Percentiles rank a stretch among this genome's conserved stretches.
Evolutionary conservation across 2,797 vertebrate species (phyloP).

Genomic region (Crypturellus tataupa): DNA sequence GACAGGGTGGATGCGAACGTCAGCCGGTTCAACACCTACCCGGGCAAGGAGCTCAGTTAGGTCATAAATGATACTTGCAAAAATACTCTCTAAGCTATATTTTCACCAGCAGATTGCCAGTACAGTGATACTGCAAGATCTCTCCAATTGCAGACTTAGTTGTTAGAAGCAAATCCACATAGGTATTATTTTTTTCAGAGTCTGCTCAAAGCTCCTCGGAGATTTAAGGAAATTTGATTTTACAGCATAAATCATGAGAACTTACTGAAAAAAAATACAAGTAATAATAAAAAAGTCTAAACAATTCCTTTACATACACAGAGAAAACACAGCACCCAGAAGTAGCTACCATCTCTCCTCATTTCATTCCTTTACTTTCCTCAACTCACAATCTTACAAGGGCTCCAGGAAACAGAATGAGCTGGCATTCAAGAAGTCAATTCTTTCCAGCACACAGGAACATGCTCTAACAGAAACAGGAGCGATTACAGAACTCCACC

Average conservation of each 20-base stretch:
- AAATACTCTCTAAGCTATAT: neutral
- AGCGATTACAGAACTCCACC: neutral
- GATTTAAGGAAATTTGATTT: neutral
- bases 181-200: neutral
- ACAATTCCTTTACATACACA: neutral
- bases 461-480: neutral
- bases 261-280: neutral
- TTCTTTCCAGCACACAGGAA: neutral
- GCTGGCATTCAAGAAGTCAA: neutral
- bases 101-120: neutral
- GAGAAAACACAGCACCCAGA: neutral
- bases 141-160: neutral
- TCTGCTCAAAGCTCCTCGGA: neutral
- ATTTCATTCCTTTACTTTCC: neutral
- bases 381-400: neutral
- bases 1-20: slow-evolving; percentile 98
- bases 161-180: neutral
- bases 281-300: neutral
- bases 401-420: neutral
- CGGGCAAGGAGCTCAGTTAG: neutral
- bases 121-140: neutral
- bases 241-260: neutral
- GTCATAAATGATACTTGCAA: neutral
- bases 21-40: slow-evolving; percentile 94
- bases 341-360: neutral